Evolutionary conservation across 2,797 vertebrate species (phyloP).

Genomic region (Megalops cyprinoides): DNA sequence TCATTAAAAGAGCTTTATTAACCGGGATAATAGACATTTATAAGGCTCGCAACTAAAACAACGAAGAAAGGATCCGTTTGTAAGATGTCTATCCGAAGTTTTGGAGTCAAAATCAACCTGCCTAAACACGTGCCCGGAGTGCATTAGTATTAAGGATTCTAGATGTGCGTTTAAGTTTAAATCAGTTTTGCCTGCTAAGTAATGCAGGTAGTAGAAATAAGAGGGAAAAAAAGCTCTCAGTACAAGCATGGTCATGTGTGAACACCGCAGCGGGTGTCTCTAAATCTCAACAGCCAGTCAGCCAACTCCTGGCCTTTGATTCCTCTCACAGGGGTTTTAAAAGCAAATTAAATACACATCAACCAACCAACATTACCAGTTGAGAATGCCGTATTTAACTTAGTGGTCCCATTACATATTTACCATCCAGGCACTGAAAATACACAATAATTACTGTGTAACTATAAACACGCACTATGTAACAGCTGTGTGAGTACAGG

Average conservation of each 20-base stretch:
- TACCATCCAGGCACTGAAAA: not conserved
- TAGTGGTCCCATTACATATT: no score
- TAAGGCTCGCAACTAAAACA: not conserved
- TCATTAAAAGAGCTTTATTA: not conserved
- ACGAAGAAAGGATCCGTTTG: not conserved
- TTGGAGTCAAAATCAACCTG: not conserved
- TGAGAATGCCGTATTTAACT: no score
- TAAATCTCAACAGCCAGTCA: no score
- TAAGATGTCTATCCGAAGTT: not conserved
- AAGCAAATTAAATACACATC: not conserved
- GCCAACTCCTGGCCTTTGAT: not conserved
- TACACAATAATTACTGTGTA: not conserved
- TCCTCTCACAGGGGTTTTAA: not conserved
- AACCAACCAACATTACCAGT: no score
- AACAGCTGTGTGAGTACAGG: not conserved
- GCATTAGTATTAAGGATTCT: not conserved
- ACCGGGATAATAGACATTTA: not conserved
- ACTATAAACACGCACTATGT: not conserved
- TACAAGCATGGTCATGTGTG: not conserved
- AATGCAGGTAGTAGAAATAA: not conserved
- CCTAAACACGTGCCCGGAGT: not conserved
- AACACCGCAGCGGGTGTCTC: not conserved
- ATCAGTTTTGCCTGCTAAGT: not conserved
- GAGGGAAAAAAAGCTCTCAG: not conserved
- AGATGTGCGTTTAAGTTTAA: not conserved